phyloP scores from a whole-genome alignment of 2,888 invertebrate genomes.

The Eugnorisma glareosa region DNA sequence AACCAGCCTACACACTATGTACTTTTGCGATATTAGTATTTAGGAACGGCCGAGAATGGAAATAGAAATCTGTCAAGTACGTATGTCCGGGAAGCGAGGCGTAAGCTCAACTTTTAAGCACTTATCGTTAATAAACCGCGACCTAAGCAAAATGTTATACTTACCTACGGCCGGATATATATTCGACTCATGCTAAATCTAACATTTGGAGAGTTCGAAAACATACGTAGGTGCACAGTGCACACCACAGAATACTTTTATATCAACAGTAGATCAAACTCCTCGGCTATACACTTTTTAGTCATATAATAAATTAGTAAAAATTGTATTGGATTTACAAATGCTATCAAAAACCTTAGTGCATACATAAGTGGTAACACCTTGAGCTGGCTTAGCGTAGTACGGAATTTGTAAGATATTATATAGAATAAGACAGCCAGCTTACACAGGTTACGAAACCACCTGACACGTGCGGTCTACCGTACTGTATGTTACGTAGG shows the following conservation, averaged over 20 bases:
- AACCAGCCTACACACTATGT: too few relatives aligned
- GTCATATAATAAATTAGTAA: too few relatives aligned
- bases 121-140: neutral
- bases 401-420: too few relatives aligned
- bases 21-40: neutral
- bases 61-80: neutral
- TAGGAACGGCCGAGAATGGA: neutral
- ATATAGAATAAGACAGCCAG: too few relatives aligned
- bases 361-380: neutral
- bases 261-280: too few relatives aligned
- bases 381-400: neutral
- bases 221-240: neutral
- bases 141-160: neutral
- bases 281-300: too few relatives aligned
- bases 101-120: neutral
- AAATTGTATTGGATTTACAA: too few relatives aligned
- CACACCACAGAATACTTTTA: too few relatives aligned
- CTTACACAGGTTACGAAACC: too few relatives aligned
- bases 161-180: neutral
- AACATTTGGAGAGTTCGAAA: neutral
- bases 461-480: too few relatives aligned
- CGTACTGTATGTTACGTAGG: too few relatives aligned
- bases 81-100: neutral
- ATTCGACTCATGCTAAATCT: neutral
- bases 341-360: too few relatives aligned